These are phyloP conservation scores for Platysteira castanea DNA, from an alignment of 2,113 vertebrate species.

Conservation along the genomic window DNA sequence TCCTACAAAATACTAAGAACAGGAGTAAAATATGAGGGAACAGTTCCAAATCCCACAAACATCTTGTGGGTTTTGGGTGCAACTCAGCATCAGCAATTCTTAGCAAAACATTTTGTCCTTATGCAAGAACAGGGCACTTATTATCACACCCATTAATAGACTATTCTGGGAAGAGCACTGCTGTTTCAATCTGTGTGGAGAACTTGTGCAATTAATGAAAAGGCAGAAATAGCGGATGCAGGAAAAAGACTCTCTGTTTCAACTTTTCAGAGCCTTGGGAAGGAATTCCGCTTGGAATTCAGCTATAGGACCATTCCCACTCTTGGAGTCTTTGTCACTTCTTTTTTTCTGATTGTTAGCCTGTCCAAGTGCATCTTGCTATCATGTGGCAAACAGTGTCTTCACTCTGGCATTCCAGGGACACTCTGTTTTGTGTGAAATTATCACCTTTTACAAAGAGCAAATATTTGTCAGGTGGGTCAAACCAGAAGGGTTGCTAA, in stretches of 20 bases:
- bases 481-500: background rate
- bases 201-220: constrained; percentile 39
- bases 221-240: background rate
- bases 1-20: background rate
- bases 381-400: background rate
- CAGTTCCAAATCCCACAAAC: constrained; percentile 34
- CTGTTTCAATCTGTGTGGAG: background rate
- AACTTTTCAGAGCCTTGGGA: background rate
- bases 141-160: constrained; percentile 7
- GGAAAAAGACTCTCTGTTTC: background rate
- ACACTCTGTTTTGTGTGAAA: background rate
- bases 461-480: background rate
- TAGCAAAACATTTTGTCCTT: constrained; percentile 41
- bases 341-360: background rate
- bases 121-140: background rate
- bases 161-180: constrained; percentile 34
- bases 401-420: background rate
- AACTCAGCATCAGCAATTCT: constrained; percentile 37
- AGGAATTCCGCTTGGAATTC: background rate
- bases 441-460: background rate
- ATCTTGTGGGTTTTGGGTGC: constrained; percentile 45
- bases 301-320: background rate
- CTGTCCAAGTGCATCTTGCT: background rate
- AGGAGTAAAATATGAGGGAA: background rate
- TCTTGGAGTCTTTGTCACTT: background rate